phyloP scores from a whole-genome alignment of 1,140 invertebrate species.

The Bombus terrestris region DNA sequence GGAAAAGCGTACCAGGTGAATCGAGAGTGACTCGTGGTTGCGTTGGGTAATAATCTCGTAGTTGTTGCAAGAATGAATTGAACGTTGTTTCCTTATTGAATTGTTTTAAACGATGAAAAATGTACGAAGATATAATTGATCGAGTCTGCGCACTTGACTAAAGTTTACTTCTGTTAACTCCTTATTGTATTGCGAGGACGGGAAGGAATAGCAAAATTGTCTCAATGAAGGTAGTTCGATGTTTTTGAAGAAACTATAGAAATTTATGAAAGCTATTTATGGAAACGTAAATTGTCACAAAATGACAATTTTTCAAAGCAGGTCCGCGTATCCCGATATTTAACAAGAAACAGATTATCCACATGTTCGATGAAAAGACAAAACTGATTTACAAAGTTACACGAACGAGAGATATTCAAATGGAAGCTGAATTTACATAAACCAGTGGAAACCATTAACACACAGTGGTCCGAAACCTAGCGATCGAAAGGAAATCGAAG shows the following conservation, averaged over 20 bases:
- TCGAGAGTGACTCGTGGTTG: constrained; percentile 13
- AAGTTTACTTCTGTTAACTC: not conserved
- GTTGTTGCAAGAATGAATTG: not conserved
- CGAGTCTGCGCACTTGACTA: not conserved
- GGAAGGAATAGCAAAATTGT: too few relatives aligned
- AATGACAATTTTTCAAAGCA: not conserved
- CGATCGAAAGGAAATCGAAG: constrained; percentile 15
- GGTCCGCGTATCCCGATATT: not conserved
- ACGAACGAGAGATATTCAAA: not conserved
- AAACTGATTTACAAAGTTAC: not conserved
- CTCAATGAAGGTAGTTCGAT: too few relatives aligned
- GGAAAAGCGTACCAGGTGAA: constrained; percentile 25
- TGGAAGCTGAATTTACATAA: not conserved
- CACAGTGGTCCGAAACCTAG: not conserved
- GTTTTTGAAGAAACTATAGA: too few relatives aligned
- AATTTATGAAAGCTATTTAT: too few relatives aligned
- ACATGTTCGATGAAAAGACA: not conserved
- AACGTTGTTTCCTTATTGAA: not conserved
- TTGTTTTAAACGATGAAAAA: not conserved
- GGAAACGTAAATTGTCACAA: not conserved
- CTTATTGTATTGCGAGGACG: accelerated
- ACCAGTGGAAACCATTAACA: not conserved
- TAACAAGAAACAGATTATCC: not conserved
- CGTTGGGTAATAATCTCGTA: not conserved
- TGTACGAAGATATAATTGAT: not conserved